phyloP scores from a whole-genome alignment of 2,888 invertebrate species.

The Deroplatys truncata region DNA sequence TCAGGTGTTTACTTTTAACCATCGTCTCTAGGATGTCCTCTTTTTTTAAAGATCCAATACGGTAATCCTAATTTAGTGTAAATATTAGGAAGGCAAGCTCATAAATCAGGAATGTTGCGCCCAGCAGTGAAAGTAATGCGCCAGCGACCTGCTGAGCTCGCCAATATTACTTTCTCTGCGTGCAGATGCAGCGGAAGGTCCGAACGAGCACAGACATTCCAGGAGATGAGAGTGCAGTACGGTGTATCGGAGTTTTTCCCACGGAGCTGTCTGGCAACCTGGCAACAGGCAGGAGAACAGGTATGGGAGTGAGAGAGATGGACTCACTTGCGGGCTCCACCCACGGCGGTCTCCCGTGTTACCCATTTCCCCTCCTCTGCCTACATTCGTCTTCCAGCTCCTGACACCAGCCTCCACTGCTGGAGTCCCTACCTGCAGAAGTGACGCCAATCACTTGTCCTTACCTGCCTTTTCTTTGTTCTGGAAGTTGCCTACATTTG shows the following conservation, averaged over 20 bases:
- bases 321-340: constrained; percentile 23
- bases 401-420: neutral
- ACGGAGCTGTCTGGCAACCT: neutral
- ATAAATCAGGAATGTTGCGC: too few relatives aligned
- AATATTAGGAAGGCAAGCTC: too few relatives aligned
- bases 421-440: neutral
- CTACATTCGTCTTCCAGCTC: neutral
- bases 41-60: too few relatives aligned
- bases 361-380: constrained; percentile 16
- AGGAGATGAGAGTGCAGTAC: neutral
- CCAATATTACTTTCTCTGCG: too few relatives aligned
- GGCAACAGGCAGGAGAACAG: neutral
- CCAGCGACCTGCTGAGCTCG: neutral
- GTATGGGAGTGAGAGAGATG: neutral
- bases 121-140: neutral
- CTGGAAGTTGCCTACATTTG: too few relatives aligned
- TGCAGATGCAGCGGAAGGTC: neutral
- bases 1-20: too few relatives aligned
- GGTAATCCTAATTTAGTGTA: too few relatives aligned
- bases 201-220: neutral
- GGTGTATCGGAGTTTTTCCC: neutral
- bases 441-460: too few relatives aligned
- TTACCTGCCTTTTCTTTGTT: too few relatives aligned
- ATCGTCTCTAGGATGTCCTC: too few relatives aligned
- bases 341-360: constrained; percentile 27